Evolutionary conservation across 2,888 invertebrate genomes (phyloP), one percentile per base, ranked within the genome.

Genomic region (Glyphotaelius pellucidus): DNA sequence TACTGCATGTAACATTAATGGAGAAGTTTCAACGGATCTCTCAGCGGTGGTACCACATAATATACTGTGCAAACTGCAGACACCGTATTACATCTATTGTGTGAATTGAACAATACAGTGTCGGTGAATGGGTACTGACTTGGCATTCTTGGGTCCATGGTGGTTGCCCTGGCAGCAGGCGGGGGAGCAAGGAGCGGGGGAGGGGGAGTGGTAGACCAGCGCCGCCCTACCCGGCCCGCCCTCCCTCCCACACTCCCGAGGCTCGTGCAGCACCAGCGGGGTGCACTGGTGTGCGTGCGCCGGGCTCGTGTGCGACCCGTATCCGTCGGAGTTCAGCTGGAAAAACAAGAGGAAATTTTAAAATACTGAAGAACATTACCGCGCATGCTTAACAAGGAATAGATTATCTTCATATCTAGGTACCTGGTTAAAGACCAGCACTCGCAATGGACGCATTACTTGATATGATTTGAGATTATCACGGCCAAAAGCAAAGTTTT

Each of bases 261-360:
- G 38, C 94, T 97, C 97, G 94, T 97, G 97, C 88, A 97, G 96
- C 96, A 98, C 98, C 95, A 98, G 96, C 93, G 98, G 98, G 94
- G 98, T 98, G 94, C 97, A 97, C 95, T 92, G 91, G 94, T 96
- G 96, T 92, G 95, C 95, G 94, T 96, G 97, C 89, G 97, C 97
- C 92, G 98, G 98, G 95, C 98, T 98, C 93, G 98, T 98, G 95
- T 98, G 98, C 90, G 98, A 98, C 88, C 98, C 97, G 95, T 98
- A 98, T 94, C 98, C 98, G 96, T 98, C 98, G 94, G 98, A 97
- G 96, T 98, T 98, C 95, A 98, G 97, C 98, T 98, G 96, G 84
- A 95, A 95, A 90, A 94, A 93, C 90, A 87, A 94, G 85, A 90
- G 92, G 32, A 81, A 11, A 5, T 67, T 67, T 67, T 25, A 67